phyloP scores from a whole-genome alignment of 2,888 invertebrate species.

The Branchinecta sandiegonensis region DNA sequence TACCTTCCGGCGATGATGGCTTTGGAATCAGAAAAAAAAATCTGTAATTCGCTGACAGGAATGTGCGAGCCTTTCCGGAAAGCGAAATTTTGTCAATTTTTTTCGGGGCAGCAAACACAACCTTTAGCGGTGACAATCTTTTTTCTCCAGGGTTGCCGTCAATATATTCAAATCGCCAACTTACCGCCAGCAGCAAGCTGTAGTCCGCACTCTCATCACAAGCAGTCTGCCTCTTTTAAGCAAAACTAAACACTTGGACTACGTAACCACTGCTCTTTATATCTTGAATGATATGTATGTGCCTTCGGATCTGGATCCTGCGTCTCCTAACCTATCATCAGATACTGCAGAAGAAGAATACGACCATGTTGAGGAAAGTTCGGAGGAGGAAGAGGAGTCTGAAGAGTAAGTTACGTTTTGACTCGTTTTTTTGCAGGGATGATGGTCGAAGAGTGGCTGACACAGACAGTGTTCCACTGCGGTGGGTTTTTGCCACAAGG shows the following conservation, averaged over 20 bases:
- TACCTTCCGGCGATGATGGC: no score
- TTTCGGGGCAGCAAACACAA: not conserved
- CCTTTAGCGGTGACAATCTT: not conserved
- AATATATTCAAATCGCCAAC: not conserved
- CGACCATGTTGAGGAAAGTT: not conserved
- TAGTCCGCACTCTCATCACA: not conserved
- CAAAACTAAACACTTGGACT: not conserved
- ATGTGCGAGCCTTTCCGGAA: no score
- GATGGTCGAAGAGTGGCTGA: no score
- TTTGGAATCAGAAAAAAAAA: no score
- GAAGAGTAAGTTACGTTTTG: not conserved
- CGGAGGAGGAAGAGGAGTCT: conserved; percentile 6
- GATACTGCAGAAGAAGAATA: not conserved
- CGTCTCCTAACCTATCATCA: not conserved
- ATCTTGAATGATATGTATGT: not conserved
- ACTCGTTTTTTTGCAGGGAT: no score
- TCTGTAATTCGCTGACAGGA: no score
- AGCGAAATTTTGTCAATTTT: no score
- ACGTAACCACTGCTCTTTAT: not conserved
- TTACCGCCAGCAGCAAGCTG: not conserved
- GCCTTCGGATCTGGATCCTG: conserved; percentile 10
- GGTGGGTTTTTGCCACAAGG: no score
- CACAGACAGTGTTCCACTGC: no score
- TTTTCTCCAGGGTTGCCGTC: conserved; percentile 7
- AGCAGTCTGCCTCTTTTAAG: not conserved